Percentiles rank a stretch among this genome's conserved stretches.
Evolutionary conservation across 2,797 vertebrate genomes (phyloP).

Genomic region (Oceanodroma leucorhoa): DNA sequence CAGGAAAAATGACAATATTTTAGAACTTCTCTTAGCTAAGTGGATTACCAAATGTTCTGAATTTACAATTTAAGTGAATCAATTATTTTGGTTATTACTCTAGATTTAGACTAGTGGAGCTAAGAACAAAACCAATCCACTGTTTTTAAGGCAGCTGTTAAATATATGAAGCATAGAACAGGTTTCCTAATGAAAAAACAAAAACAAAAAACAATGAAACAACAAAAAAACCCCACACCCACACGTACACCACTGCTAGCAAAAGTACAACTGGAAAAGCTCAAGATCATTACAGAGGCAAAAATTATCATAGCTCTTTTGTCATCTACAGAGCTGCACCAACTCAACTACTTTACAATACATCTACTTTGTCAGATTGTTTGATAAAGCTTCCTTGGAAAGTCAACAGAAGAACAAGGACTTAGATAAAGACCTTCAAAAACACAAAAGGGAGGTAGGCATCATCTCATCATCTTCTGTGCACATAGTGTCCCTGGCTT

Average conservation of each 20-base stretch:
- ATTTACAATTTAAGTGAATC: not conserved
- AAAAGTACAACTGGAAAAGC: not conserved
- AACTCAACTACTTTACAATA: not conserved
- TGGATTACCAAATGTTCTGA: not conserved
- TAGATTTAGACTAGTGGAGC: not conserved
- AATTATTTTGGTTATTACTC: not conserved
- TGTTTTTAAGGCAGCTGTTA: conserved; percentile 7
- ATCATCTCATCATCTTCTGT: not conserved
- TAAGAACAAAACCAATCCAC: not conserved
- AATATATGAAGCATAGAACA: not conserved
- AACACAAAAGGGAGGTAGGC: not conserved
- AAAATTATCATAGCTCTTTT: not conserved
- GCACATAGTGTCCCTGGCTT: not conserved
- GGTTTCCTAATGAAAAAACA: not conserved
- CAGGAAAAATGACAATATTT: not conserved
- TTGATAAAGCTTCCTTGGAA: not conserved
- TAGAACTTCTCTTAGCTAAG: not conserved
- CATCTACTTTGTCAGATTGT: not conserved
- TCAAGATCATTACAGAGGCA: not conserved
- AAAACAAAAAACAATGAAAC: not conserved
- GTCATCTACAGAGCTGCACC: not conserved
- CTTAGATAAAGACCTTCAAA: not conserved
- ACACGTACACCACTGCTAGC: not conserved
- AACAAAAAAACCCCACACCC: not conserved
- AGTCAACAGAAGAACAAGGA: not conserved